These are phyloP conservation scores for Lytechinus pictus DNA, from an alignment of 35 echinoderm and acorn worm species.

Conservation along the genomic window DNA sequence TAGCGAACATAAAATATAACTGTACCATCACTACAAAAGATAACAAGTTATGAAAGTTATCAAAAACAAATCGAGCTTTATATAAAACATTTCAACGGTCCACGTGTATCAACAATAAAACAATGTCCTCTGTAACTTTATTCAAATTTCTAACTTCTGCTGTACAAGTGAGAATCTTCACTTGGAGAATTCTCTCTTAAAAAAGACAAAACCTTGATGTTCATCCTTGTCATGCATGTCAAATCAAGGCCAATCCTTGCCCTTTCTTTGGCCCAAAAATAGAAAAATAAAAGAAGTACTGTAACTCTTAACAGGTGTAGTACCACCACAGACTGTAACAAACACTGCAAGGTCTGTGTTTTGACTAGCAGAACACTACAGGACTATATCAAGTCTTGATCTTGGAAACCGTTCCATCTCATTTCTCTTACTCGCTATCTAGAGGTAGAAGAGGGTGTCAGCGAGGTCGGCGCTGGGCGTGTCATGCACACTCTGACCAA, in stretches of 20 bases:
- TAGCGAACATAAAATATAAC: no score
- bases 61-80: not conserved
- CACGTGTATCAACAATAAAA: not conserved
- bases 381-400: no score
- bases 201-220: not conserved
- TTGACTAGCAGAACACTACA: not conserved
- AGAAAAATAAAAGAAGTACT: not conserved
- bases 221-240: no score
- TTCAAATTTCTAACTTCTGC: not conserved
- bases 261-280: no score
- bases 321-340: not conserved
- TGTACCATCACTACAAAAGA: not conserved
- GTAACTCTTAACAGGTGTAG: not conserved
- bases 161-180: not conserved
- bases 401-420: no score
- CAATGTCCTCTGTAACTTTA: no score
- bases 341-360: not conserved
- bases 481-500: slow-evolving; percentile 84
- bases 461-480: slow-evolving; percentile 49
- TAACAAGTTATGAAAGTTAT: not conserved
- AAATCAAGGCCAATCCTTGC: no score
- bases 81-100: not conserved
- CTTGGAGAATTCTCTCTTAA: not conserved
- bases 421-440: not conserved
- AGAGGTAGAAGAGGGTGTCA: slow-evolving; percentile 90